These are phyloP conservation scores for Cladorhizidae sp. DNA, from an alignment of 37 sponge, comb jelly and placozoan species.

Conservation along the genomic window DNA sequence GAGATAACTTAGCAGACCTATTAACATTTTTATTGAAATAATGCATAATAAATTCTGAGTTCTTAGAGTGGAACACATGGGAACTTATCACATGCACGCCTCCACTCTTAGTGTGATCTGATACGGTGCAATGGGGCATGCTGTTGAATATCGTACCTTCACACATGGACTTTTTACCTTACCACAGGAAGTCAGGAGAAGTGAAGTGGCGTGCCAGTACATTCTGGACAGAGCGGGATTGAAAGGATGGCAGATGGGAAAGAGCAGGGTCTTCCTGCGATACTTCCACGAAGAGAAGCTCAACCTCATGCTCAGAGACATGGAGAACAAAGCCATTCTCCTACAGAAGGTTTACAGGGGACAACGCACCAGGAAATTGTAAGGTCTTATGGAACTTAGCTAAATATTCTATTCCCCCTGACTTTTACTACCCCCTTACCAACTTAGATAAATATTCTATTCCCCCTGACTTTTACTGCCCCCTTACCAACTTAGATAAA, in stretches of 20 bases:
- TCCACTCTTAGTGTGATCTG: too few species aligned
- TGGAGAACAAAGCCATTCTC: slow-evolving; percentile 58
- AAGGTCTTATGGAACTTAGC: not conserved
- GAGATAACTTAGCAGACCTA: too few species aligned
- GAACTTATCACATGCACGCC: too few species aligned
- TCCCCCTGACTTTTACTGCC: too few species aligned
- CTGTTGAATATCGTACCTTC: too few species aligned
- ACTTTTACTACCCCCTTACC: not conserved
- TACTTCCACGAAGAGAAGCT: slow-evolving; percentile 82
- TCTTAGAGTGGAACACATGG: too few species aligned
- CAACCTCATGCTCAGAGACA: slow-evolving; percentile 39
- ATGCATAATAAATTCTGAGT: too few species aligned
- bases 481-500: not conserved
- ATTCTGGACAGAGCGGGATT: slow-evolving; percentile 58
- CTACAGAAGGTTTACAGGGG: slow-evolving; percentile 75
- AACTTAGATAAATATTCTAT: not conserved
- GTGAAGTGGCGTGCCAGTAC: slow-evolving; percentile 32
- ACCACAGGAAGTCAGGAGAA: slow-evolving; percentile 14
- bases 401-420: not conserved
- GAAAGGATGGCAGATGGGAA: slow-evolving; percentile 62
- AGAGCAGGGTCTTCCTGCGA: slow-evolving; percentile 68
- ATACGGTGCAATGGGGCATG: too few species aligned
- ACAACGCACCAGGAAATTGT: slow-evolving; percentile 59
- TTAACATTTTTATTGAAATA: too few species aligned
- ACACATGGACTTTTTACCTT: too few species aligned